Percentiles rank a stretch among this genome's conserved stretches.
Conservation (phyloP, 2,888 invertebrate species). For the Oeneis ivallda region DNA sequence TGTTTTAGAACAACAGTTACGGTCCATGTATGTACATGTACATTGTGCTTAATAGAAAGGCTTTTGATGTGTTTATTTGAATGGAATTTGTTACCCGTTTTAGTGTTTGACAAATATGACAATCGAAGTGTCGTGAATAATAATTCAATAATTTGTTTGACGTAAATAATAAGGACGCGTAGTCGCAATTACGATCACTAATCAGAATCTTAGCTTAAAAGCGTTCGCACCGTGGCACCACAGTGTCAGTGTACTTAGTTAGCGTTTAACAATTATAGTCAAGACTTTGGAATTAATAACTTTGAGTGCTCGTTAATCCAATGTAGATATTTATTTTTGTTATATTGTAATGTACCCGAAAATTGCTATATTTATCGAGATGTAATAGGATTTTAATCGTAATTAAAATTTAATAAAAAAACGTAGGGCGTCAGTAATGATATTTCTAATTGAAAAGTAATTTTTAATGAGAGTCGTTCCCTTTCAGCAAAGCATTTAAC, state of each 20-base stretch:
- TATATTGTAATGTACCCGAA: slow-evolving; percentile 76
- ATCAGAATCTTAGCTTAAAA: slow-evolving; percentile 27
- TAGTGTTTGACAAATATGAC: slow-evolving; percentile 53
- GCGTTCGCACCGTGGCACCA: slow-evolving; percentile 39
- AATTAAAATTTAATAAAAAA: slow-evolving; percentile 47
- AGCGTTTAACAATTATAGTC: slow-evolving; percentile 71
- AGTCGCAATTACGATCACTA: slow-evolving; percentile 42
- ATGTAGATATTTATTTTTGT: slow-evolving; percentile 82
- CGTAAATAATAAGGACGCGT: slow-evolving; percentile 48
- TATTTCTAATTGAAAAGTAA: slow-evolving; percentile 29
- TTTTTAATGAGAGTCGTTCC: slow-evolving; percentile 30
- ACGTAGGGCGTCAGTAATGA: slow-evolving; percentile 36
- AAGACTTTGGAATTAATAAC: slow-evolving; percentile 69
- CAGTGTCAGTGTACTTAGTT: slow-evolving; percentile 76
- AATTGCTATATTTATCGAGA: slow-evolving; percentile 73
- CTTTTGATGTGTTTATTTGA: slow-evolving; percentile 66
- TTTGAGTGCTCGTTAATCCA: slow-evolving; percentile 76
- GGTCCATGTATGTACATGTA: slow-evolving; percentile 35
- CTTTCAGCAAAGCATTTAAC: slow-evolving; percentile 69
- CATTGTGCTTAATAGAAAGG: slow-evolving; percentile 51
- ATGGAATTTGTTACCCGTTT: slow-evolving; percentile 58
- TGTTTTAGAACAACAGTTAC: slow-evolving; percentile 47
- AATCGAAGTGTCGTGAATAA: slow-evolving; percentile 40
- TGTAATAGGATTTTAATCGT: slow-evolving; percentile 56
- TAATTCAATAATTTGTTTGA: slow-evolving; percentile 58